Percentiles rank a stretch among this genome's conserved stretches.
Conservation (phyloP, 2,797 vertebrate genomes). For the Chelon labrosus region DNA sequence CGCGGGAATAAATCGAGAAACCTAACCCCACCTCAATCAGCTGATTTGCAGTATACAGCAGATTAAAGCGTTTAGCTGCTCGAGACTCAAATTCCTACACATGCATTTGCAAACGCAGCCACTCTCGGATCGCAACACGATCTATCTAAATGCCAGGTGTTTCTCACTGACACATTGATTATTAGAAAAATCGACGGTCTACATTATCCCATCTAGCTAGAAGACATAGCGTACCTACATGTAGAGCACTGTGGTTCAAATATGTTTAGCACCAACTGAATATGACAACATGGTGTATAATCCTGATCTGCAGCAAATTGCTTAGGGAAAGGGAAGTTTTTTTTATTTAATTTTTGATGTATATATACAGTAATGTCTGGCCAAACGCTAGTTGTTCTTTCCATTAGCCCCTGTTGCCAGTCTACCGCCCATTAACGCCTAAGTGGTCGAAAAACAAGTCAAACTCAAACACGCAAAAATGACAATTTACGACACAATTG, state of each 20-base stretch:
- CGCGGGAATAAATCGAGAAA: conserved; percentile 34
- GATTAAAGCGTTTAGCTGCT: conserved; percentile 65
- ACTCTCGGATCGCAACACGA: neutral
- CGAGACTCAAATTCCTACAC: conserved; percentile 58
- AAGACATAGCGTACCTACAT: neutral
- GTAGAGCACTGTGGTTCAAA: neutral
- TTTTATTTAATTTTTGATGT: neutral
- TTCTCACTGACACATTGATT: neutral
- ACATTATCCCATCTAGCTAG: too few species aligned
- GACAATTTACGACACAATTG: neutral
- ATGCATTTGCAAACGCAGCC: conserved; percentile 41
- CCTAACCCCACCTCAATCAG: conserved; percentile 59
- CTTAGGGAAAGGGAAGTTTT: neutral
- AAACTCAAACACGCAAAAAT: conserved; percentile 17
- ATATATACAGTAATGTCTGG: conserved; percentile 34
- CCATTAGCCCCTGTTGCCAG: conserved; percentile 43
- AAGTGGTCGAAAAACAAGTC: conserved; percentile 15
- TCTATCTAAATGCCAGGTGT: neutral
- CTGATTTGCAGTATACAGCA: conserved; percentile 64
- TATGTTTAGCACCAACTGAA: neutral
- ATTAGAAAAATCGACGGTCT: neutral
- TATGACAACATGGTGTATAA: neutral
- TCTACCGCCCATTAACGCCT: conserved; percentile 41
- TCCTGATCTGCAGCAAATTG: neutral
- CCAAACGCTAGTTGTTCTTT: conserved; percentile 21